Evolutionary conservation across 2,888 invertebrate genomes (phyloP).

Genomic region (Neoscelio sp.): DNA sequence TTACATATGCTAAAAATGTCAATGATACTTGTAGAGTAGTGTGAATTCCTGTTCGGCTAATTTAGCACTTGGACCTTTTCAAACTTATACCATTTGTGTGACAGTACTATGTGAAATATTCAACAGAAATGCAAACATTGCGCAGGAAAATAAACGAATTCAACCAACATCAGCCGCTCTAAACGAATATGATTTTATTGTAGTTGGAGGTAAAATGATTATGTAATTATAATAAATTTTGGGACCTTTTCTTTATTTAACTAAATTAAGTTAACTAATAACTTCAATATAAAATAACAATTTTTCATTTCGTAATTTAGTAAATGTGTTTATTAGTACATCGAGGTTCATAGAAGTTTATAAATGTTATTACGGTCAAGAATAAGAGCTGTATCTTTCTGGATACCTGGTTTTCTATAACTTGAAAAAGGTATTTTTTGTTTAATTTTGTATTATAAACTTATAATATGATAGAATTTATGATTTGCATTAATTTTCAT

Average conservation of each 20-base stretch:
- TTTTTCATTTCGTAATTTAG: no score
- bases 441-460: slow-evolving; percentile 75
- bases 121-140: slow-evolving; percentile 67
- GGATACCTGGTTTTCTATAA: no score
- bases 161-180: slow-evolving; percentile 80
- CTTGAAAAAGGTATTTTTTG: no score
- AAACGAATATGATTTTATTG: slow-evolving; percentile 86
- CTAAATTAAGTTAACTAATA: no score
- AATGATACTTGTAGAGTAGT: slow-evolving; percentile 36
- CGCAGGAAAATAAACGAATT: slow-evolving; percentile 84
- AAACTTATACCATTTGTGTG: slow-evolving; percentile 67
- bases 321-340: no score
- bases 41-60: slow-evolving; percentile 17
- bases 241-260: no score
- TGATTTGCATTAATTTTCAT: slow-evolving; percentile 88
- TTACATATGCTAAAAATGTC: no score
- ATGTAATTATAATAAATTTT: background rate
- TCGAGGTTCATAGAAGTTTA: no score
- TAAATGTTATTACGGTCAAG: no score
- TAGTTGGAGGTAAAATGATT: slow-evolving; percentile 85
- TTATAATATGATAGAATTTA: no score
- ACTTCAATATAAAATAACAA: no score
- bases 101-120: slow-evolving; percentile 71
- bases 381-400: no score
- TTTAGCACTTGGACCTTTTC: slow-evolving; percentile 22